phyloP scores from a whole-genome alignment of 2,113 vertebrate species.

The Otus sunia region DNA sequence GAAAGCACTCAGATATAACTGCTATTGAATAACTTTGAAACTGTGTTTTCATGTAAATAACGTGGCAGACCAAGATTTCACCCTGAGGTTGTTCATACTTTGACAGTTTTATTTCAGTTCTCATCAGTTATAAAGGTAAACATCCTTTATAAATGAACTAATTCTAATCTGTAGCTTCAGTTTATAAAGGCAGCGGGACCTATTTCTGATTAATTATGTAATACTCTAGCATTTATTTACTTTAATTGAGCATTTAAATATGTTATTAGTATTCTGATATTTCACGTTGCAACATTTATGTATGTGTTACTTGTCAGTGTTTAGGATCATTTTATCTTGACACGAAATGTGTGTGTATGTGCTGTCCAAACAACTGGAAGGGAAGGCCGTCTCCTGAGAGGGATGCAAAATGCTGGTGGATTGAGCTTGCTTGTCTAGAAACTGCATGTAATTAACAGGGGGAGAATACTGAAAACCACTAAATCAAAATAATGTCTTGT shows the following conservation, averaged over 20 bases:
- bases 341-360: not conserved
- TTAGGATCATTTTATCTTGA: not conserved
- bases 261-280: not conserved
- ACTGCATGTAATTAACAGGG: not conserved
- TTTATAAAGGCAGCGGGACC: not conserved
- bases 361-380: not conserved
- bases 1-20: not conserved
- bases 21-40: not conserved
- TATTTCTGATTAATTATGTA: not conserved
- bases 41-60: not conserved
- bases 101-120: not conserved
- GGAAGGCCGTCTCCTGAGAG: not conserved
- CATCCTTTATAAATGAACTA: not conserved
- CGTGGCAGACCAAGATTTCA: not conserved
- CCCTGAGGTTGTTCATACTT: not conserved
- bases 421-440: not conserved
- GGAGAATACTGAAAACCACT: not conserved
- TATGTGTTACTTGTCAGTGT: not conserved
- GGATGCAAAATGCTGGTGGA: rapidly evolving
- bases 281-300: not conserved
- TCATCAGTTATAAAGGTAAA: not conserved
- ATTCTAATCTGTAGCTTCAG: not conserved
- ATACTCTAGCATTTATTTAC: not conserved
- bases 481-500: not conserved
- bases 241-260: not conserved